phyloP scores from a whole-genome alignment of 64 coral and sea anemone species.

The Montipora cactus region DNA sequence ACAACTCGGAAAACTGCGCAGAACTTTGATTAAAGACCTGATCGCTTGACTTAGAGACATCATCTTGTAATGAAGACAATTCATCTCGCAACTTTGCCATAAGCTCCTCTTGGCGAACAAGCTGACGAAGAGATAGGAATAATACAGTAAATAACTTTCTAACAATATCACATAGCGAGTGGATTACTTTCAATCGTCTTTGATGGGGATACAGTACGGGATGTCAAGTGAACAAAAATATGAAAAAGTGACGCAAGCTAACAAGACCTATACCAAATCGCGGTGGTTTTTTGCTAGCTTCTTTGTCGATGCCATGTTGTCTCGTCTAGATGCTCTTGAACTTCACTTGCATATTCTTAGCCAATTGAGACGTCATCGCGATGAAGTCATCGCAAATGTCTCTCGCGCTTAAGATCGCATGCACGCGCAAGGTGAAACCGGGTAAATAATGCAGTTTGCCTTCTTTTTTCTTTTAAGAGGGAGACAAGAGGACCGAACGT shows the following conservation, averaged over 20 bases:
- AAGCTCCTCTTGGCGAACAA: slow-evolving; percentile 89
- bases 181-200: neutral
- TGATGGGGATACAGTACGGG: no score
- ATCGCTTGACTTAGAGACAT: slow-evolving; percentile 78
- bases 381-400: neutral
- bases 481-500: neutral
- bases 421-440: neutral
- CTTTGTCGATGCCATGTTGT: neutral
- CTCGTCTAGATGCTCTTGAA: neutral
- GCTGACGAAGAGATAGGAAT: slow-evolving; percentile 40
- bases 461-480: neutral
- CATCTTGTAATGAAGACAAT: slow-evolving; percentile 77
- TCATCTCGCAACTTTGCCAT: slow-evolving; percentile 89
- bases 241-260: neutral
- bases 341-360: neutral
- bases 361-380: neutral
- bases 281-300: neutral
- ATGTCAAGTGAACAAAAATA: no score
- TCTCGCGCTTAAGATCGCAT: neutral
- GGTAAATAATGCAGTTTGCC: neutral
- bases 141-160: neutral
- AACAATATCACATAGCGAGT: neutral
- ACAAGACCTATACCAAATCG: slow-evolving; percentile 3
- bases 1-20: neutral
- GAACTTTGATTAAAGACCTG: slow-evolving; percentile 49